A percentile compares a stretch with the other conserved stretches of the same genome.
These are phyloP conservation scores for Barbus barbus DNA, from an alignment of 2,113 vertebrate genomes.

Conservation along the genomic window DNA sequence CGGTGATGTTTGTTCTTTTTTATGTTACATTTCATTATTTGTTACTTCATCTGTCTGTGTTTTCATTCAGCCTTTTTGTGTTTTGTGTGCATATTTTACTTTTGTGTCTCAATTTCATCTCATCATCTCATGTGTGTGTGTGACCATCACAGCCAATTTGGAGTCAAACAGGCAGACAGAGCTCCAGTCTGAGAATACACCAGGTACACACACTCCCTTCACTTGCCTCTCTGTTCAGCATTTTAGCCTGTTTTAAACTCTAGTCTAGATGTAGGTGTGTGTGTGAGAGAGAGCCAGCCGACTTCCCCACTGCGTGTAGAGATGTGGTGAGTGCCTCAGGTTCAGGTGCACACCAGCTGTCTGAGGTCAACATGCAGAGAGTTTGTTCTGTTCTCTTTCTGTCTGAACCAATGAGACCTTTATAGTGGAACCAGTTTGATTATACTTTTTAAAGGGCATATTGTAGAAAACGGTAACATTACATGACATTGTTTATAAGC, in stretches of 20 bases:
- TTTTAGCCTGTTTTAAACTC: too few relatives aligned
- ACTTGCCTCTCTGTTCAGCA: constrained; percentile 41
- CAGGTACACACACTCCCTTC: constrained; percentile 35
- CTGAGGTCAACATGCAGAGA: not conserved
- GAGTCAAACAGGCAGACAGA: constrained; percentile 31
- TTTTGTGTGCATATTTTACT: not conserved
- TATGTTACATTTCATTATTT: not conserved
- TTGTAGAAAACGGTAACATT: too few relatives aligned
- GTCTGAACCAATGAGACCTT: not conserved
- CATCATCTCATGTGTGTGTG: constrained; percentile 19
- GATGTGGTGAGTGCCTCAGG: not conserved
- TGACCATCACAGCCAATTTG: constrained; percentile 23
- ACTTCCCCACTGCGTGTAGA: too few relatives aligned
- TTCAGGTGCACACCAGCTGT: not conserved
- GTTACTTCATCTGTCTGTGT: not conserved
- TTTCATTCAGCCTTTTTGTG: not conserved
- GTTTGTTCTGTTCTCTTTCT: not conserved
- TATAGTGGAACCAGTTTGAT: not conserved
- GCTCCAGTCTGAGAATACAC: constrained; percentile 20
- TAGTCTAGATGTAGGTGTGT: constrained; percentile 23
- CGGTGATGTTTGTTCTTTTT: not conserved
- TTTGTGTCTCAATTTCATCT: constrained; percentile 4
- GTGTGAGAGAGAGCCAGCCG: not conserved
- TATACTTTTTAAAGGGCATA: too few relatives aligned
- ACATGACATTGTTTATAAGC: too few relatives aligned